These are phyloP conservation scores for Lutra lutra DNA, from an alignment of 2,797 vertebrate species.

Conservation along the genomic window DNA sequence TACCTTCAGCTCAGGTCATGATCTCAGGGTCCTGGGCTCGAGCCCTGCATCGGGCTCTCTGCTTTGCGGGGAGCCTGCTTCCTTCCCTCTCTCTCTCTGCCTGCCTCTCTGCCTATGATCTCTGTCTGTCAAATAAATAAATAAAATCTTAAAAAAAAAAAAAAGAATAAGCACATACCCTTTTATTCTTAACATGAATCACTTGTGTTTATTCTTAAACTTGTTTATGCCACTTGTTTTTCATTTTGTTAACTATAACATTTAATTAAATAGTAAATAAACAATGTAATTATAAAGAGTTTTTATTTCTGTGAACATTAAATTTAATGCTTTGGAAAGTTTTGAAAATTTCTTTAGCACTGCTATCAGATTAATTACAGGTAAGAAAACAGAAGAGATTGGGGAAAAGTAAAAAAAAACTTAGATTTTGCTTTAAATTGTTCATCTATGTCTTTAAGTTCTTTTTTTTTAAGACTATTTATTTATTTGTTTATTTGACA, in stretches of 20 bases:
- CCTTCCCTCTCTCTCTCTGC: too few relatives aligned
- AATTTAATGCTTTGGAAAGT: background rate
- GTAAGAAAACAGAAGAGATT: background rate
- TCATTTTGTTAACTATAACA: background rate
- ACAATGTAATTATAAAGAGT: background rate
- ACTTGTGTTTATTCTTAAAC: background rate
- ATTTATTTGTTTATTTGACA: too few relatives aligned
- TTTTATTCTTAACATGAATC: background rate
- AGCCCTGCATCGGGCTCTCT: too few relatives aligned
- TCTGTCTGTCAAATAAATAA: too few relatives aligned
- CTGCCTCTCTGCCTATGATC: too few relatives aligned
- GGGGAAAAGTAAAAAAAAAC: background rate
- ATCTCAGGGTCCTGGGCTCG: too few relatives aligned
- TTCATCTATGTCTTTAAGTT: background rate
- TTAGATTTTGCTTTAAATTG: background rate
- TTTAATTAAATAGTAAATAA: background rate
- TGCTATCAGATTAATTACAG: background rate
- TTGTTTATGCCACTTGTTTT: background rate
- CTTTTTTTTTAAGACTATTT: too few relatives aligned
- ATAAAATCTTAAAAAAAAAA: too few relatives aligned
- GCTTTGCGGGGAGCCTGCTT: too few relatives aligned
- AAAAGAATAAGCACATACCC: too few relatives aligned
- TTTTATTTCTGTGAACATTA: background rate
- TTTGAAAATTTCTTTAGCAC: background rate
- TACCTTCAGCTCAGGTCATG: too few relatives aligned